Evolutionary conservation across 2,797 vertebrate genomes (phyloP).

Genomic region (Smutsia temminckii): DNA sequence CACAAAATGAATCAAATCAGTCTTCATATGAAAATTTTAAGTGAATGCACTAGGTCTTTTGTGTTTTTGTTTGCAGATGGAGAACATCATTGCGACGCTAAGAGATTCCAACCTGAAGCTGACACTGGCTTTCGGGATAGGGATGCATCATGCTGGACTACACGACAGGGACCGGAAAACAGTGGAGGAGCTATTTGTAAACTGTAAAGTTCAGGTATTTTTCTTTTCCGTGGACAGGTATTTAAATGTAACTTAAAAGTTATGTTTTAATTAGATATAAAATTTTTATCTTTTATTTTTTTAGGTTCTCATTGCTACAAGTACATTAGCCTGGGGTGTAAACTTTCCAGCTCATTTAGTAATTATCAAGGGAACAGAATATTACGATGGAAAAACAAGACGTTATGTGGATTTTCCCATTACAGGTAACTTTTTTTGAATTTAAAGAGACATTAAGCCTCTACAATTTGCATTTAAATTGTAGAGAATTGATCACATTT

Average conservation of each 20-base stretch:
- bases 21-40: background rate
- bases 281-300: slow-evolving; percentile 69
- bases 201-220: slow-evolving; percentile 98
- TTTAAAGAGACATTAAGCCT: slow-evolving; percentile 38
- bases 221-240: slow-evolving; percentile 49
- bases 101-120: slow-evolving; percentile 97
- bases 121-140: slow-evolving; percentile 97
- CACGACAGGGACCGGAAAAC: slow-evolving; percentile 96
- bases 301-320: slow-evolving; percentile 97
- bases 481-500: slow-evolving; percentile 42
- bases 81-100: slow-evolving; percentile 93
- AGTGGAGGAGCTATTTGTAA: slow-evolving; percentile 97
- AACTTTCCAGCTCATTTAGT: slow-evolving; percentile 99
- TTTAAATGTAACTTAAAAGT: slow-evolving; percentile 72
- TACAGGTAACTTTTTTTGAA: slow-evolving; percentile 89
- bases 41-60: slow-evolving; percentile 2
- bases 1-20: background rate
- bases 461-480: background rate
- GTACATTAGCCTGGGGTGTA: slow-evolving; percentile 98
- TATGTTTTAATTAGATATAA: slow-evolving; percentile 67
- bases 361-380: slow-evolving; percentile 98
- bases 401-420: slow-evolving; percentile 99
- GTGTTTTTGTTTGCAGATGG: slow-evolving; percentile 88
- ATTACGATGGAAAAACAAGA: slow-evolving; percentile 96
- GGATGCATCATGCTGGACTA: slow-evolving; percentile 97